Conservation (phyloP, 2,113 vertebrate species). For the Chrysemys picta region DNA sequence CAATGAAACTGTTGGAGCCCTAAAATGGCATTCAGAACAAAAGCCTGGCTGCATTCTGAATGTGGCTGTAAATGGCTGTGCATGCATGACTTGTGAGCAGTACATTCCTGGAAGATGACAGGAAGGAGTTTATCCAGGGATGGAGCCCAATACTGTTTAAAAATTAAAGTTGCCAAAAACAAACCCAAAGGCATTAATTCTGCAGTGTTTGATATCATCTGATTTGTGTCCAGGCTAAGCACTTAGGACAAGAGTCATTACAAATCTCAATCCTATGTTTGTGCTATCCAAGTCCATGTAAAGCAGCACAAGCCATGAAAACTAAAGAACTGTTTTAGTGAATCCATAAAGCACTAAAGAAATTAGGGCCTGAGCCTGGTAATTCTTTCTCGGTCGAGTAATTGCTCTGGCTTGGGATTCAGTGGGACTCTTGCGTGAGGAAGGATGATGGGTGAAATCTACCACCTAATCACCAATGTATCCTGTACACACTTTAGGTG, state of each 20-base stretch:
- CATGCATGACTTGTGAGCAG: not conserved
- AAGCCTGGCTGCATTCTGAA: not conserved
- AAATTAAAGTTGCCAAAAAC: rapidly evolving
- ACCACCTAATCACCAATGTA: not conserved
- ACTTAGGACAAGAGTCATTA: not conserved
- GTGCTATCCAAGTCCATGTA: not conserved
- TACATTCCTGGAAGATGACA: not conserved
- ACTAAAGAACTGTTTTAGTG: rapidly evolving
- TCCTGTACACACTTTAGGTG: not conserved
- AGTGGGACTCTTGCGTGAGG: not conserved
- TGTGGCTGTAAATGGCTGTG: not conserved
- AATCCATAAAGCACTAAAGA: not conserved
- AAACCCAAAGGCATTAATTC: not conserved
- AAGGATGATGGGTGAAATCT: not conserved
- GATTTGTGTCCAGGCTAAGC: not conserved
- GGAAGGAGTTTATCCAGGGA: not conserved
- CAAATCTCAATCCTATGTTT: not conserved
- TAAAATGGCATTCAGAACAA: not conserved
- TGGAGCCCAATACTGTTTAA: not conserved
- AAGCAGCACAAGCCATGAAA: not conserved
- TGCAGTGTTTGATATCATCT: not conserved
- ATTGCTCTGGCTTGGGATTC: not conserved
- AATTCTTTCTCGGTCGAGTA: not conserved
- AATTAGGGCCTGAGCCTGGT: not conserved
- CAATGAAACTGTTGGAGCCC: not conserved